These are phyloP conservation scores for Lucinisca nassula DNA, from an alignment of 2,888 invertebrate genomes.

Conservation along the genomic window DNA sequence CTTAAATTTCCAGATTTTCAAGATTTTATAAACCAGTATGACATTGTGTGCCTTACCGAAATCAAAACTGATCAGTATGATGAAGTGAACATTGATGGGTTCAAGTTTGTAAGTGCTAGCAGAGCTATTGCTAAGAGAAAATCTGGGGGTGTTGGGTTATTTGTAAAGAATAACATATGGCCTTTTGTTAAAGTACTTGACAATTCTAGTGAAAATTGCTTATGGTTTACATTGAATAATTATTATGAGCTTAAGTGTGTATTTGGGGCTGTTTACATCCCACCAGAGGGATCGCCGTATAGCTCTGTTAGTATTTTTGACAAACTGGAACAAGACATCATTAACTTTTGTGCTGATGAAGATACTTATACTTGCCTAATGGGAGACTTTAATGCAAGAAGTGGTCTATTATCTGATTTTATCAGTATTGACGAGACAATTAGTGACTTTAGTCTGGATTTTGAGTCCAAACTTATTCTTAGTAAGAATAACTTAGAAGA, in stretches of 20 bases:
- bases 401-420: background rate
- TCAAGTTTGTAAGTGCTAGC: conserved; percentile 5
- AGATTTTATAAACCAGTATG: too few relatives aligned
- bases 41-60: background rate
- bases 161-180: too few relatives aligned
- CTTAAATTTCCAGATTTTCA: background rate
- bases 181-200: background rate
- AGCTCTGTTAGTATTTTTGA: conserved; percentile 4
- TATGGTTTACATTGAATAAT: conserved; percentile 7
- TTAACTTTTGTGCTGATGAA: too few relatives aligned
- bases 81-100: background rate
- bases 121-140: background rate
- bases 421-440: background rate
- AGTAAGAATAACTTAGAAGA: conserved; percentile 2
- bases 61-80: conserved; percentile 9
- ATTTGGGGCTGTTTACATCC: conserved; percentile 1
- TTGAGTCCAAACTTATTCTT: background rate
- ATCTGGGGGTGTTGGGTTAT: conserved; percentile 10
- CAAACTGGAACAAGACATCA: background rate
- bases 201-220: conserved; percentile 2
- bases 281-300: background rate
- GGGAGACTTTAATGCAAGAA: background rate
- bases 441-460: background rate
- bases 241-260: background rate
- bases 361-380: background rate